Base-by-base conservation (phyloP, 2,888 invertebrate species). In the Graphium colonna region DNA sequence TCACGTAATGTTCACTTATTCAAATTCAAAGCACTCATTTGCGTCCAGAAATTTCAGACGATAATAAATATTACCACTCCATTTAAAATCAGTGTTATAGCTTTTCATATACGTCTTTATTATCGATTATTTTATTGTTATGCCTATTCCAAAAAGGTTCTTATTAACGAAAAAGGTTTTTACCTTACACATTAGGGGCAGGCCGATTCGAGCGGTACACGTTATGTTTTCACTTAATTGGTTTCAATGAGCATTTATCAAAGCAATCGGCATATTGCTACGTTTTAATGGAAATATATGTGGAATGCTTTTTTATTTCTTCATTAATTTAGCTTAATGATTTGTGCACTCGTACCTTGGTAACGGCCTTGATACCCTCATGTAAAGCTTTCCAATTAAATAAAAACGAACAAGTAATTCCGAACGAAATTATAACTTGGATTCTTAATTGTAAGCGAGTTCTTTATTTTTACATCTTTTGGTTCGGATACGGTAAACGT, bases 181-280 rank as follows among this genome's bases (percentile, higher is more conserved):
- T 28, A 39, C 28, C 43, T 51, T 39, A 39, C 44, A 16, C 26
- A 44, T 45, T 17, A 33, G 10, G 10, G 33, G 33, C 10, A 39
- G 8, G 43, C 28, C 28, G 26, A 53, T 53, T 31, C 43, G 39
- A 48, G 39, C 13, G 47, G 47, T 43, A 48, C 43, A n/a, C 28
- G 42, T 48, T 48, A 53, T 48, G 38, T 53, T 53, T 53, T 38
- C 43, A 28, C 38, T 43, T 48, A 48, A 53, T 48, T 53, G 48
- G 28, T 43, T 43, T 43, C 43, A 53, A 53, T 43, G 33, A 36
- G 39, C 43, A 18, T 48, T 53, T 53, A 48, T 53, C 43, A 47
- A 53, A 48, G 52, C 52, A 43, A 43, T 43, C 15, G 52, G 38
- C 38, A 38, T 48, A 53, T 48, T 45, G 26, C 44, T 44, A 40